phyloP scores from a whole-genome alignment of 2,888 invertebrate genomes.

The Drosophila mercatorum region DNA sequence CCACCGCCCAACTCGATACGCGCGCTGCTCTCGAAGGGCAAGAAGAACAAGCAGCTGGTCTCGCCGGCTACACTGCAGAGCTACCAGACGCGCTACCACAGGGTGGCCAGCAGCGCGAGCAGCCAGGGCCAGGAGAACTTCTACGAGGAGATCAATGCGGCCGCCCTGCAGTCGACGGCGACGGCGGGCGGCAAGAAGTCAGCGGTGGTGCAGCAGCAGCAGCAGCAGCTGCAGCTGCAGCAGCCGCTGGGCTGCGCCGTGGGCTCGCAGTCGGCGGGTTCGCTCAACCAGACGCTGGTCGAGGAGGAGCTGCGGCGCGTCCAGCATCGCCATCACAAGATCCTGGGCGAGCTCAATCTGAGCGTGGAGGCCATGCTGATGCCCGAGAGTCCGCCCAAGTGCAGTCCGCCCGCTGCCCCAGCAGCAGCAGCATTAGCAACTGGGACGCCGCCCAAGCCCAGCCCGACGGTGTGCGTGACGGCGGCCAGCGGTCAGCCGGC shows the following conservation, averaged over 20 bases:
- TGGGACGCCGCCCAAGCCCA: slow-evolving; percentile 40
- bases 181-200: not conserved
- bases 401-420: slow-evolving; percentile 85
- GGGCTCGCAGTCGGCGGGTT: slow-evolving; percentile 87
- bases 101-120: slow-evolving; percentile 25
- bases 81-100: slow-evolving; percentile 91
- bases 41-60: slow-evolving; percentile 82
- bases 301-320: slow-evolving; percentile 94
- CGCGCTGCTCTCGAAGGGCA: slow-evolving; percentile 83
- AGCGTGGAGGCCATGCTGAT: slow-evolving; percentile 96
- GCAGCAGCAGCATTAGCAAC: slow-evolving; percentile 23
- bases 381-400: slow-evolving; percentile 88
- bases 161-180: slow-evolving; percentile 53
- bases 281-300: slow-evolving; percentile 89
- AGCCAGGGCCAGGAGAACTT: slow-evolving; percentile 69
- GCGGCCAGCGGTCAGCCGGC: slow-evolving; percentile 77
- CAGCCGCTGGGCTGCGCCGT: slow-evolving; percentile 63
- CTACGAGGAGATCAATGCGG: slow-evolving; percentile 82
- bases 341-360: slow-evolving; percentile 93
- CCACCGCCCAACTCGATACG: slow-evolving; percentile 84
- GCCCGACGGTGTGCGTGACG: slow-evolving; percentile 79
- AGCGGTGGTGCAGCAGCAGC: not conserved
- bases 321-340: slow-evolving; percentile 92
- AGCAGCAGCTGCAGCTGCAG: too few species aligned
- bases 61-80: slow-evolving; percentile 86